phyloP scores from a whole-genome alignment of 2,113 vertebrate genomes.

The Oncorhynchus gorbuscha region DNA sequence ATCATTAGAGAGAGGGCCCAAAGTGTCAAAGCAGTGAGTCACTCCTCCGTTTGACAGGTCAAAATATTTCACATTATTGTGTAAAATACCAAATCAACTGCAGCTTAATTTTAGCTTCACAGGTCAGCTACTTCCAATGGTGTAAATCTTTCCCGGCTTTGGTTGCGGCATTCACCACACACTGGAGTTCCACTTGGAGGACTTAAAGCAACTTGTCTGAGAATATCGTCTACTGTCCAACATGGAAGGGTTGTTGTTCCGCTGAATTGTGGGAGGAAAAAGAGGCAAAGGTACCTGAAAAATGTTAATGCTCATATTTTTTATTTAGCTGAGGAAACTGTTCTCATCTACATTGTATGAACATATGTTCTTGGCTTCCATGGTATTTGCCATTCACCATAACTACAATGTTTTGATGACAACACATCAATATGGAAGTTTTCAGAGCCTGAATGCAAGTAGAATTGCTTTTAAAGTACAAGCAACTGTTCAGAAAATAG shows the following conservation, averaged over 20 bases:
- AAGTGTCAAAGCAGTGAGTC: not conserved
- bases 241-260: not conserved
- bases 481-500: not conserved
- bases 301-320: not conserved
- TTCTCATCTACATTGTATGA: too few species aligned
- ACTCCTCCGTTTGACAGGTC: constrained; percentile 27
- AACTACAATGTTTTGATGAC: not conserved
- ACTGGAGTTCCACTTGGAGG: constrained; percentile 11
- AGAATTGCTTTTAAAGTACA: not conserved
- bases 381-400: too few species aligned
- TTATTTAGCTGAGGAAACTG: too few species aligned
- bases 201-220: not conserved
- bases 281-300: not conserved
- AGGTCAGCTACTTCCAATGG: constrained; percentile 68
- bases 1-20: not conserved
- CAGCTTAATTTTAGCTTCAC: constrained; percentile 77
- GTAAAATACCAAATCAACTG: constrained; percentile 75
- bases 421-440: not conserved
- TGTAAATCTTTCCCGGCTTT: constrained; percentile 52
- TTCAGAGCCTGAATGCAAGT: not conserved
- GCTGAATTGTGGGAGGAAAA: not conserved
- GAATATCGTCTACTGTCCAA: not conserved
- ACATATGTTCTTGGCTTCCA: too few species aligned
- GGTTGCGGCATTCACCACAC: constrained; percentile 37
- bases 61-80: constrained; percentile 63